A percentile compares a stretch with the other conserved stretches of the same genome.
Evolutionary conservation across 1,140 invertebrate species (phyloP).

Genomic region (Leptonema lineaticorne): DNA sequence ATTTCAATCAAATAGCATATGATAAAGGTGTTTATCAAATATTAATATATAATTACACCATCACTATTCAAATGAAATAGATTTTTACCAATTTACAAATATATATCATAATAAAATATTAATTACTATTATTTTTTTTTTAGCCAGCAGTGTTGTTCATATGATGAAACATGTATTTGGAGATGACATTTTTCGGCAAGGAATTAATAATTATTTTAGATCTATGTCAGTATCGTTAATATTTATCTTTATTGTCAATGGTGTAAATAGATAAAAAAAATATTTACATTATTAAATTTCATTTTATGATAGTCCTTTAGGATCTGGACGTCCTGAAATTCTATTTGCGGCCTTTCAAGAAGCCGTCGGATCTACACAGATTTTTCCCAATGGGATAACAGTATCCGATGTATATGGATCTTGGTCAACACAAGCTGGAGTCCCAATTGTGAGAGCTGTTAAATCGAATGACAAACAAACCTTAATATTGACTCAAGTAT

Average conservation of each 20-base stretch:
- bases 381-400: background rate
- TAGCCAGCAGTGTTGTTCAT: slow-evolving; percentile 59
- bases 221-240: slow-evolving; percentile 46
- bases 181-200: slow-evolving; percentile 50
- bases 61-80: too few relatives aligned
- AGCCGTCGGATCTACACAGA: background rate
- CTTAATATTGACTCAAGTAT: slow-evolving; percentile 42
- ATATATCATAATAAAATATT: background rate
- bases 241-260: background rate
- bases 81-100: too few relatives aligned
- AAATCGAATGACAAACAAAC: slow-evolving; percentile 44
- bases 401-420: slow-evolving; percentile 58
- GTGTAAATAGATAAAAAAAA: too few relatives aligned
- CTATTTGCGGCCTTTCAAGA: slow-evolving; percentile 11
- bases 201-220: slow-evolving; percentile 50
- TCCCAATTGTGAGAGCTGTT: slow-evolving; percentile 62
- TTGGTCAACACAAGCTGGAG: slow-evolving; percentile 70
- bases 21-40: slow-evolving; percentile 45
- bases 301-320: slow-evolving; percentile 10
- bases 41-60: too few relatives aligned
- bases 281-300: background rate
- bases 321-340: background rate
- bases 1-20: slow-evolving; percentile 84
- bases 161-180: slow-evolving; percentile 58
- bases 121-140: slow-evolving; percentile 28